Evolutionary conservation across 2,888 invertebrate species (phyloP).

Genomic region (Polietes domitor): DNA sequence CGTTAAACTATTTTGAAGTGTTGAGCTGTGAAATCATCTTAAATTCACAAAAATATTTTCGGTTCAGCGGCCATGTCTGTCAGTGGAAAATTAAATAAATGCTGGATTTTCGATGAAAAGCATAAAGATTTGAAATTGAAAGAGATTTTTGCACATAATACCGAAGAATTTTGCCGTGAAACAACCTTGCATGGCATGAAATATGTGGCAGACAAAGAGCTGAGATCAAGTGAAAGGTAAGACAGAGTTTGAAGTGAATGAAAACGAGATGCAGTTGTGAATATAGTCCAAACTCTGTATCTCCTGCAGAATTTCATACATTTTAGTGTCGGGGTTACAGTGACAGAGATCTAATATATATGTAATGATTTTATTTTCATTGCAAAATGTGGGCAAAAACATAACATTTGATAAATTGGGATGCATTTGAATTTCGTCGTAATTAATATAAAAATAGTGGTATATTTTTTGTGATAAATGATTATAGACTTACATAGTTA

Average conservation of each 20-base stretch:
- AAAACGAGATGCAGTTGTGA: too few relatives aligned
- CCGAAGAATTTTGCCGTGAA: slow-evolving; percentile 81
- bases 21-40: background rate
- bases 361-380: too few relatives aligned
- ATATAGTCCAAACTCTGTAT: too few relatives aligned
- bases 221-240: slow-evolving; percentile 83
- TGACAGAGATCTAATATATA: too few relatives aligned
- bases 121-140: slow-evolving; percentile 28
- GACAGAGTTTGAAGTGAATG: background rate
- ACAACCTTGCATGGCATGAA: slow-evolving; percentile 88
- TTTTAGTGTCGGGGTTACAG: too few relatives aligned
- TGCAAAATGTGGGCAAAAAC: too few relatives aligned
- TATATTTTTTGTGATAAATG: too few relatives aligned
- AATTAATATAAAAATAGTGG: too few relatives aligned
- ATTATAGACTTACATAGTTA: too few relatives aligned
- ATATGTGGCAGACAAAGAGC: slow-evolving; percentile 82
- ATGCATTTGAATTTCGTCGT: too few relatives aligned
- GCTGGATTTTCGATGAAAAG: background rate
- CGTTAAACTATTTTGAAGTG: background rate
- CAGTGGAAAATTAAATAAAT: background rate
- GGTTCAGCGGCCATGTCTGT: background rate
- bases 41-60: background rate
- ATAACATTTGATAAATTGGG: too few relatives aligned
- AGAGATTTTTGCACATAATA: slow-evolving; percentile 71
- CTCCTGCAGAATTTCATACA: too few relatives aligned